Percentiles rank a stretch among this genome's conserved stretches.
phyloP scores from a whole-genome alignment of 2,888 invertebrate species.

The Papilio demoleus region DNA sequence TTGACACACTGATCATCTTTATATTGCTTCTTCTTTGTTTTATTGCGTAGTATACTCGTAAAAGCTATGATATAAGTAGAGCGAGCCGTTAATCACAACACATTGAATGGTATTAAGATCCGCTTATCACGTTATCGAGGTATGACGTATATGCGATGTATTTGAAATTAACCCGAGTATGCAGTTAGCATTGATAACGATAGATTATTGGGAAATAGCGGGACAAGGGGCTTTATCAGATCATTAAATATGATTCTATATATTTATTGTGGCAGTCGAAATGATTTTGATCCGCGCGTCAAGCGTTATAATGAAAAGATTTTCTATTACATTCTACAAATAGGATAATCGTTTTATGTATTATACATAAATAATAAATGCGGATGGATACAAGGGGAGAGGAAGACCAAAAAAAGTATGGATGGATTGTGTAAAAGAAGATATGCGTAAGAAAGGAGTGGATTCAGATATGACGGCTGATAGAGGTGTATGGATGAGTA shows the following conservation, averaged over 20 bases:
- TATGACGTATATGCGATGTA: slow-evolving; percentile 47
- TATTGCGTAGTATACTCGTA: background rate
- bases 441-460: too few relatives aligned
- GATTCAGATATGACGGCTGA: too few relatives aligned
- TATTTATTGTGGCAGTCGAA: background rate
- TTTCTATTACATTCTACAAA: too few relatives aligned
- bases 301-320: background rate
- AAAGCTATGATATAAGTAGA: slow-evolving; percentile 2
- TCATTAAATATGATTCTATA: slow-evolving; percentile 31
- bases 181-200: slow-evolving; percentile 38
- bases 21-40: background rate
- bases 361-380: too few relatives aligned
- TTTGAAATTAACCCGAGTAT: slow-evolving; percentile 41
- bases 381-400: too few relatives aligned
- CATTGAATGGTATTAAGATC: slow-evolving; percentile 36
- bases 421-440: too few relatives aligned
- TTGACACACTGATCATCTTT: too few relatives aligned
- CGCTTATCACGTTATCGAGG: slow-evolving; percentile 42
- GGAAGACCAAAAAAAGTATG: too few relatives aligned
- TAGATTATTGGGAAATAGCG: slow-evolving; percentile 37
- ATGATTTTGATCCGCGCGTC: background rate
- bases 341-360: too few relatives aligned
- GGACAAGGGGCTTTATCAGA: slow-evolving; percentile 35
- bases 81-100: slow-evolving; percentile 28
- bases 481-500: too few relatives aligned